Evolutionary conservation across 2,888 invertebrate genomes (phyloP).

Genomic region (Panorpa germanica): DNA sequence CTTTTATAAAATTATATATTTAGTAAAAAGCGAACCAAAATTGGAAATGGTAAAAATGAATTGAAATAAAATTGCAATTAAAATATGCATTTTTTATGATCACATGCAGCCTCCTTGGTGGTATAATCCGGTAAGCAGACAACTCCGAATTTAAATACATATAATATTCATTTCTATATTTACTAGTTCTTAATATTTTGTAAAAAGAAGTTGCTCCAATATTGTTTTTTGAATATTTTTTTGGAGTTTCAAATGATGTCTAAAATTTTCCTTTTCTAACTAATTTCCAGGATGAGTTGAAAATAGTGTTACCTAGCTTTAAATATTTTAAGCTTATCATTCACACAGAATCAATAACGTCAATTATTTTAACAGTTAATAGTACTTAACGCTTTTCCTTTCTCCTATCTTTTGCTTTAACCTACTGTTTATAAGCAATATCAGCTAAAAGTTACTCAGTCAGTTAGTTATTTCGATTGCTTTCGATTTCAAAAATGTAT

Average conservation of each 20-base stretch:
- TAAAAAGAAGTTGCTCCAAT: conserved; percentile 1
- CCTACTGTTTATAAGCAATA: neutral
- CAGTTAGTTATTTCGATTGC: neutral
- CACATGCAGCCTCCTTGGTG: conserved; percentile 64
- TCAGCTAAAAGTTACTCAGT: neutral
- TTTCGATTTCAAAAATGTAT: neutral
- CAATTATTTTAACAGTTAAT: too few relatives aligned
- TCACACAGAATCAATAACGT: too few relatives aligned
- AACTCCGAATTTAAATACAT: too few relatives aligned
- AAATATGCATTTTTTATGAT: neutral
- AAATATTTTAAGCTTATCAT: too few relatives aligned
- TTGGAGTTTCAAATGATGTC: neutral
- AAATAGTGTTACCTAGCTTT: too few relatives aligned
- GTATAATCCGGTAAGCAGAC: conserved; percentile 76
- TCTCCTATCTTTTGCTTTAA: neutral
- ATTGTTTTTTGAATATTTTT: neutral
- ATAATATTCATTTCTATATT: too few relatives aligned
- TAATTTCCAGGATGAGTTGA: too few relatives aligned
- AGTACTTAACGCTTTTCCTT: too few relatives aligned
- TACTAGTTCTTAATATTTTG: neutral
- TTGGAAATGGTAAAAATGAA: neutral
- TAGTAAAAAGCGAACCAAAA: conserved; percentile 6
- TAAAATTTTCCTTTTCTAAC: neutral
- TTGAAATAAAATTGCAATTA: conserved; percentile 5
- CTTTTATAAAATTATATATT: conserved; percentile 6